phyloP scores from a whole-genome alignment of 2,888 invertebrate species.

The Belgica antarctica region DNA sequence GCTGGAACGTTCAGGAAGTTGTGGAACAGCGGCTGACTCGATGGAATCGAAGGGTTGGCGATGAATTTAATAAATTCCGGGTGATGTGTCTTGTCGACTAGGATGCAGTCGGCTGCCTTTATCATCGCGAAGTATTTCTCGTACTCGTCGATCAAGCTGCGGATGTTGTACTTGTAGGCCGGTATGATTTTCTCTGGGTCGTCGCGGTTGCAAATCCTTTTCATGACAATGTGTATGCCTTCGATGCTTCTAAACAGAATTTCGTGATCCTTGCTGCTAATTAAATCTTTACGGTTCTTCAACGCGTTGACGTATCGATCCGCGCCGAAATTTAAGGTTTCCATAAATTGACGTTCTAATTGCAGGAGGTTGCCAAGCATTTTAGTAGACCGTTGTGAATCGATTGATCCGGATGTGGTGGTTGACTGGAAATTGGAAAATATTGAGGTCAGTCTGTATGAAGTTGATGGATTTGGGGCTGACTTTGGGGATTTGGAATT shows the following conservation, averaged over 20 bases:
- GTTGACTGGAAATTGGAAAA: constrained; percentile 8
- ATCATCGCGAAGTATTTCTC: constrained; percentile 4
- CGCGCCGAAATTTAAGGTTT: background rate
- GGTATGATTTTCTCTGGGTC: background rate
- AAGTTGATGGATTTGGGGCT: no score
- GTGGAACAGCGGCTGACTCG: background rate
- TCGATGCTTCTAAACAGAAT: constrained; percentile 22
- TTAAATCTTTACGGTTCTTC: constrained; percentile 2
- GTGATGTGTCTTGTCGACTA: constrained; percentile 15
- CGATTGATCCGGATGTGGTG: background rate
- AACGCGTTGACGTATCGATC: background rate
- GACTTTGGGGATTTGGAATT: no score
- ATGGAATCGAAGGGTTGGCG: constrained; percentile 14
- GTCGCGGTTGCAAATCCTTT: background rate
- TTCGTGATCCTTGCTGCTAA: constrained; percentile 16
- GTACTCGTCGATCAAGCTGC: background rate
- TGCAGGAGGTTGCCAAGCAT: background rate
- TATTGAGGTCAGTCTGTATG: no score
- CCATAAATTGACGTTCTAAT: constrained; percentile 16
- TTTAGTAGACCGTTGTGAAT: background rate
- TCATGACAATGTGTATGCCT: background rate
- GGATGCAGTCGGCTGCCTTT: background rate
- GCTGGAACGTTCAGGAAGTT: background rate
- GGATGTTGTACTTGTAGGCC: background rate
- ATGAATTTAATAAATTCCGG: constrained; percentile 25